These are phyloP conservation scores for Oryctolagus cuniculus DNA, from an alignment of 2,113 vertebrate genomes.

Conservation along the genomic window mOryCun1.1 NC_091438.1:64552001-64552500, in stretches of 20 bases:
- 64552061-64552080: background rate
- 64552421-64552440: background rate
- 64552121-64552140: background rate
- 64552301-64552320: background rate
- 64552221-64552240: background rate
- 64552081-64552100: background rate
- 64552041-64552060: background rate
- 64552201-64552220: background rate
- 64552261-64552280: background rate
- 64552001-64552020: background rate
- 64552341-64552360: background rate
- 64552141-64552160: background rate
- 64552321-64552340: background rate
- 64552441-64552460: background rate
- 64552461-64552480: background rate
- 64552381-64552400: background rate
- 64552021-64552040: background rate
- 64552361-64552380: background rate
- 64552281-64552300: background rate
- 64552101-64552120: constrained; percentile 25
- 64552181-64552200: background rate
- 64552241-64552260: background rate
- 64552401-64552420: background rate
- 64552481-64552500: background rate
- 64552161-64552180: constrained; percentile 6